Evolutionary conservation across 1,140 invertebrate species (phyloP).

Genomic region (Ericerus pela): DNA sequence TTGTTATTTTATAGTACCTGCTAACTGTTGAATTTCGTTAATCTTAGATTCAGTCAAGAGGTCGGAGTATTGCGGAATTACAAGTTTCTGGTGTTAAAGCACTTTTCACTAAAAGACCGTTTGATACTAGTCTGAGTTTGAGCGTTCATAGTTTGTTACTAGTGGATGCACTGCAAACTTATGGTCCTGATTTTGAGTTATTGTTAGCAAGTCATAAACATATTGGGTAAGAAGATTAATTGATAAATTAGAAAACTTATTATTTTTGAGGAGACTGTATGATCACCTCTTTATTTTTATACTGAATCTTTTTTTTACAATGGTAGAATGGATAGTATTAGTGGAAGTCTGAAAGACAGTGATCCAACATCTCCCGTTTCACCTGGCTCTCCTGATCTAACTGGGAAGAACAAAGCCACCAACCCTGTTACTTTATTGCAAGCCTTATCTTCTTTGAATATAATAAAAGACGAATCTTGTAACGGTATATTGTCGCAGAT

Average conservation of each 20-base stretch:
- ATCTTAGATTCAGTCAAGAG: constrained; percentile 45
- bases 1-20: no score
- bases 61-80: constrained; percentile 72
- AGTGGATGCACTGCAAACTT: constrained; percentile 87
- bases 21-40: constrained; percentile 8
- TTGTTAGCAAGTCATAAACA: constrained; percentile 86
- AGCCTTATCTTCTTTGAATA: constrained; percentile 37
- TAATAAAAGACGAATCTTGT: constrained; percentile 16
- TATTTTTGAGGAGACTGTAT: background rate
- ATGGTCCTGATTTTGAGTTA: constrained; percentile 86
- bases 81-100: constrained; percentile 76
- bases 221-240: constrained; percentile 46
- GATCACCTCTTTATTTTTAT: background rate
- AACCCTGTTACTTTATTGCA: constrained; percentile 43
- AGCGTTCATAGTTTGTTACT: constrained; percentile 82
- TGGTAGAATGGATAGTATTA: constrained; percentile 76
- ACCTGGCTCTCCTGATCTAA: constrained; percentile 51
- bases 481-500: no score
- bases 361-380: constrained; percentile 73
- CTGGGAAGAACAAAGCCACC: constrained; percentile 36
- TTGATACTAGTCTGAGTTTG: constrained; percentile 57
- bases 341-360: constrained; percentile 78
- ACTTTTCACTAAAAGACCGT: constrained; percentile 50
- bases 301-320: constrained; percentile 13
- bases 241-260: background rate